These are phyloP conservation scores for Pocillopora damicornis DNA, from an alignment of 64 coral and sea anemone species.

Conservation along the genomic window DNA sequence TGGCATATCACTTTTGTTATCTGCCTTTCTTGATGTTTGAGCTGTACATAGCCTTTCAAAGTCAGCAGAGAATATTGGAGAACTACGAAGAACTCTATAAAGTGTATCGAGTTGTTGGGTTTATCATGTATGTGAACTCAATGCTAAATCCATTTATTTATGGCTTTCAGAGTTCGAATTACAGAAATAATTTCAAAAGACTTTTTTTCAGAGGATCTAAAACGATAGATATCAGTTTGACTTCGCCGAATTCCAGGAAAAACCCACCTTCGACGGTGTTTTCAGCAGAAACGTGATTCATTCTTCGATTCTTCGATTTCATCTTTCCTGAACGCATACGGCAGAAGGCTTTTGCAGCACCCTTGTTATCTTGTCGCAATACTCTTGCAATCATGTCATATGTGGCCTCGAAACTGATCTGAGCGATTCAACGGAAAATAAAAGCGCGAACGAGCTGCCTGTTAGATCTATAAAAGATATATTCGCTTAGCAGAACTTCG, in stretches of 20 bases:
- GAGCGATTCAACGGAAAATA: too few species aligned
- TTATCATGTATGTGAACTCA: constrained; percentile 47
- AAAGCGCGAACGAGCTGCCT: too few species aligned
- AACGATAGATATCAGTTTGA: not conserved
- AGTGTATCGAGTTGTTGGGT: constrained; percentile 26
- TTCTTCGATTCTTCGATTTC: too few species aligned
- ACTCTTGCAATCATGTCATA: too few species aligned
- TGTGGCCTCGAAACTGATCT: too few species aligned
- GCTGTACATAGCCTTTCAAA: constrained; percentile 33
- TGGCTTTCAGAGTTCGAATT: constrained; percentile 81
- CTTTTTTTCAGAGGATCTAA: not conserved
- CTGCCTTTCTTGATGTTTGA: constrained; percentile 49
- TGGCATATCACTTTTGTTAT: constrained; percentile 46
- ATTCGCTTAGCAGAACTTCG: too few species aligned
- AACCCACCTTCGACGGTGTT: not conserved
- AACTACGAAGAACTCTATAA: constrained; percentile 21
- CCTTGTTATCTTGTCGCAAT: too few species aligned
- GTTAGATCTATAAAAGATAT: too few species aligned
- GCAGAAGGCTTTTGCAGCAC: too few species aligned
- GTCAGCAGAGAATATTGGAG: not conserved
- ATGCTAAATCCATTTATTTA: constrained; percentile 72
- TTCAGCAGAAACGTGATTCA: not conserved
- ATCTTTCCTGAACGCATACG: too few species aligned
- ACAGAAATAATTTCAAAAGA: constrained; percentile 42
- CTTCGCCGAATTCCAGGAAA: not conserved